Evolutionary conservation across 2,113 vertebrate genomes (phyloP), one percentile per base, ranked within the genome.

Genomic region (Malurus alboscapulatus): DNA sequence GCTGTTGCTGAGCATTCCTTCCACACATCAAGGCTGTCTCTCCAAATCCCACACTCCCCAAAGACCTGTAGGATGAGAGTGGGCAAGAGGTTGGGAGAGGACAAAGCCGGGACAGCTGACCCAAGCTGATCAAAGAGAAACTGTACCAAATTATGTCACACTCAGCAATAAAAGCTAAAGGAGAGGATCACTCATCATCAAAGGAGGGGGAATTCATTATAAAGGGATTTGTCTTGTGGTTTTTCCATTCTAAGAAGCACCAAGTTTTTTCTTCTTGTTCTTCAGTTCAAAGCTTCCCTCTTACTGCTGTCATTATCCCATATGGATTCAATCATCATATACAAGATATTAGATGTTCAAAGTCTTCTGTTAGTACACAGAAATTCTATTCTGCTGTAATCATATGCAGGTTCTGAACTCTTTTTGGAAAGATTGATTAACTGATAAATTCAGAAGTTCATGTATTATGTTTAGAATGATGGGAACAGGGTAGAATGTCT

Each of bases 401-500:
- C 26, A 75, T 7, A 77, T 45, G 24, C 3, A 26, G 14, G 1
- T 63, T 89, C 20, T 61, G 30, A 74, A 40, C 3, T 14, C 32
- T 11, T 75, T 87, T 50, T 55, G 10, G 12, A 81, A 81, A 77
- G 17, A 57, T 4, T 32, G 14, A 45, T 72, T 67, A 0, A 1
- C 12, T 87, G 12, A 65, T 76, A 42, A 90, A 72, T 57, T 90
- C 32, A 61, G 8, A 5, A 51, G 24, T 53, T 76, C 21, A 40
- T 4, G 12, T 54, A 61, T 63, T 54, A 20, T 24, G 62, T 26
- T 74, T 38, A 67, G 16, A 12, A 66, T 51, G 5, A 18, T 10
- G 5, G 17, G 1, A 9, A 67, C 2, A 34, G 7, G 0, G 7
- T 45, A 71, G 17, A 88, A 58, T 50, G 3, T 2, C 3, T 83